These are phyloP conservation scores for Pangasius mekongensis DNA, from an alignment of 2,797 vertebrate genomes.

Conservation along the genomic window DNA sequence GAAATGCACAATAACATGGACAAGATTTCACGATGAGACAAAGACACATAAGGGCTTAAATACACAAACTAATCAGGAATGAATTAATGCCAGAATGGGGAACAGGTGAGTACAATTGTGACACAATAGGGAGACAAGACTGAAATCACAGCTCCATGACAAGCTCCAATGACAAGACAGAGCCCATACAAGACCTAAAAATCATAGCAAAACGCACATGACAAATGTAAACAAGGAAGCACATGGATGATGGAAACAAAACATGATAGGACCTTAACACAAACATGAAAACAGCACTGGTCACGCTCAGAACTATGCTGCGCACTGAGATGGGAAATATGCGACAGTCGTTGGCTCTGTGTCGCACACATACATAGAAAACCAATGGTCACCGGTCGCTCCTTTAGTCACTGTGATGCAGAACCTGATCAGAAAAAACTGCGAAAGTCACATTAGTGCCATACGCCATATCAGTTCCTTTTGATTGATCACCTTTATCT, in stretches of 20 bases:
- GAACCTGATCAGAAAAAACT: not conserved
- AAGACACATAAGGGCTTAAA: not conserved
- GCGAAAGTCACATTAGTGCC: too few relatives aligned
- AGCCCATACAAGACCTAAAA: not conserved
- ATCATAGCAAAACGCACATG: not conserved
- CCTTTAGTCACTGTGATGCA: not conserved
- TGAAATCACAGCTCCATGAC: too few relatives aligned
- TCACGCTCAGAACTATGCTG: constrained; percentile 12
- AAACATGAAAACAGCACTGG: constrained; percentile 16
- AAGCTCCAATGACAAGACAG: not conserved
- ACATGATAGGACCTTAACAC: constrained; percentile 6
- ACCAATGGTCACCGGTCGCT: not conserved
- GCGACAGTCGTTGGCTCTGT: not conserved
- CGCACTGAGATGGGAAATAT: constrained; percentile 10
- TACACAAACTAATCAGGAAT: not conserved
- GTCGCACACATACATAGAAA: not conserved
- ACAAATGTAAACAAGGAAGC: constrained; percentile 30
- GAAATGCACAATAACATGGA: not conserved
- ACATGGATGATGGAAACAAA: constrained; percentile 16
- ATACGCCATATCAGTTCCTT: too few relatives aligned
- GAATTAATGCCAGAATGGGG: not conserved
- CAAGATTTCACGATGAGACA: not conserved
- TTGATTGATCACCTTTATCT: not conserved
- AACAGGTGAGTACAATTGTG: not conserved
- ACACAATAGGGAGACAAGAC: not conserved